Percentiles rank a stretch among this genome's conserved stretches.
These are phyloP conservation scores for Drosophila ananassae DNA, from an alignment of 1,140 invertebrate genomes.

Conservation along the genomic window DNA sequence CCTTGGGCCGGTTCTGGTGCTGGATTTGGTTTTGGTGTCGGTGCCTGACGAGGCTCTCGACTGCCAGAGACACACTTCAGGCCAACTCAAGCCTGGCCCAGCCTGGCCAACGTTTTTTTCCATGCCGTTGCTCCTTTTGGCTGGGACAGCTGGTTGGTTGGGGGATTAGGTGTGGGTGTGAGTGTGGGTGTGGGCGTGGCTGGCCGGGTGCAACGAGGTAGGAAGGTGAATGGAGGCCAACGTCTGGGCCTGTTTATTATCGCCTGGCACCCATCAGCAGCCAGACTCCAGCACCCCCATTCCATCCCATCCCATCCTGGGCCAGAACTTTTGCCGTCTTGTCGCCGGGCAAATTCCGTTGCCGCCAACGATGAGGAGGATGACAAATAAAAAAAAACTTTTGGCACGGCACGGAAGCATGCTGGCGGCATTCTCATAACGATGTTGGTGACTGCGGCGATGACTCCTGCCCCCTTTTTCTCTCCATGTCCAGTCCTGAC, in stretches of 20 bases:
- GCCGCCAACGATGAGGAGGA: constrained; percentile 64
- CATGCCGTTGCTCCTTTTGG: constrained; percentile 53
- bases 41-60: constrained; percentile 59
- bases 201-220: not conserved
- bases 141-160: constrained; percentile 31
- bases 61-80: constrained; percentile 70
- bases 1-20: not conserved
- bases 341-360: constrained; percentile 55
- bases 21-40: constrained; percentile 18
- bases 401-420: constrained; percentile 77
- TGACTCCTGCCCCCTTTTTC: constrained; percentile 25
- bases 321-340: constrained; percentile 21
- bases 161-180: constrained; percentile 1
- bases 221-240: not conserved
- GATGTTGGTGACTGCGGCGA: constrained; percentile 75
- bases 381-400: constrained; percentile 68
- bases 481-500: constrained; percentile 7
- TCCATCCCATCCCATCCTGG: constrained; percentile 3
- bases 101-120: constrained; percentile 48
- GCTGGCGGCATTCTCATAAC: constrained; percentile 80
- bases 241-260: constrained; percentile 73
- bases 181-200: not conserved
- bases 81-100: constrained; percentile 34
- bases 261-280: constrained; percentile 49
- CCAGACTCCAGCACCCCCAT: constrained; percentile 6